Conservation (phyloP, 2,113 vertebrate species). For the Tachysurus vachellii region DNA sequence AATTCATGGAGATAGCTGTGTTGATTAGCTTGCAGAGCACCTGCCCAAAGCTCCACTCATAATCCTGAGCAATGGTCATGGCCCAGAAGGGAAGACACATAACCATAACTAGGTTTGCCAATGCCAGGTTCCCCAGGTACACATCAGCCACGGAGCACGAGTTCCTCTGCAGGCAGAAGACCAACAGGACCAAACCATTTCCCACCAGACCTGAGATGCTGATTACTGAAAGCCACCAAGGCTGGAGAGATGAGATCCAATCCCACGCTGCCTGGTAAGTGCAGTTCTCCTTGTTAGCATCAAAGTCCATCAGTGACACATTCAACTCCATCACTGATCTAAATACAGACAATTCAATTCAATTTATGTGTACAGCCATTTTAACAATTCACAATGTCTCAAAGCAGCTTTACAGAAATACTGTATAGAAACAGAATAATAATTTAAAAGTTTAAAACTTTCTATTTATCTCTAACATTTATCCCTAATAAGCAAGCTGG, state of each 20-base stretch:
- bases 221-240: conserved; percentile 60
- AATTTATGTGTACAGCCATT: no score
- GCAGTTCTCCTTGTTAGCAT: conserved; percentile 35
- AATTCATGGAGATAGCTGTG: conserved; percentile 67
- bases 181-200: conserved; percentile 66
- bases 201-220: conserved; percentile 63
- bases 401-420: no score
- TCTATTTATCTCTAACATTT: no score
- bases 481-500: no score
- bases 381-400: no score
- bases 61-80: conserved; percentile 57
- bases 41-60: conserved; percentile 68
- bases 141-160: conserved; percentile 65
- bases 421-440: no score
- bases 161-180: conserved; percentile 65
- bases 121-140: conserved; percentile 70
- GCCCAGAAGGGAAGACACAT: conserved; percentile 69
- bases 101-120: conserved; percentile 67
- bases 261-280: conserved; percentile 60
- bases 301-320: conserved; percentile 31
- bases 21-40: conserved; percentile 65
- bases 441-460: no score
- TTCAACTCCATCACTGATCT: conserved; percentile 46
- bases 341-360: neutral
- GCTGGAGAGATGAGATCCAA: conserved; percentile 61